Base-by-base conservation (phyloP, 2,113 vertebrate species). In the Tamias sibiricus region DNA sequence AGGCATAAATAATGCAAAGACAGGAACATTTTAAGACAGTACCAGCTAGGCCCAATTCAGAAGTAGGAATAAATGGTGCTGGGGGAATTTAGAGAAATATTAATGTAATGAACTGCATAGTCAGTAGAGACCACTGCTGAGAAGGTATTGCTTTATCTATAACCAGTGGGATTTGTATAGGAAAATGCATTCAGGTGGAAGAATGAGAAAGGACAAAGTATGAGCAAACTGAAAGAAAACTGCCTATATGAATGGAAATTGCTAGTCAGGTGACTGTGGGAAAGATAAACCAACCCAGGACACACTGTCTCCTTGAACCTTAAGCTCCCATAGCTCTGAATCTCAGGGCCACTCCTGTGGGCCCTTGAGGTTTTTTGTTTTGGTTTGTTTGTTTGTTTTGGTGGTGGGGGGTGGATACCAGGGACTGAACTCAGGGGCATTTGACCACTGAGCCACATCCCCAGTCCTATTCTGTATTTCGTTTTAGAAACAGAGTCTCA, bases 1-100 rank as follows among this genome's bases (percentile, higher is more conserved):
- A 49, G 22, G 16, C 28, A 84, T 96, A 71, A 81, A 92, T 77
- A 96, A 94, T 95, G 32, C 57, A 95, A 20, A 96, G 8, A 66
- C 3, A 9, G 20, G 40, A 94, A 16, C 8, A 47, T 91, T 96
- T 92, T 84, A 84, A 95, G 40, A 24, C 30, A 71, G 20, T 40
- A 71, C 42, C 24, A 11, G 37, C 6, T 24, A 69, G 32, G 49
- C 28, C 19, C 66, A 90, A 19, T 24, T 54, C 40, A 97, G 42
- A 94, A 91, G 8, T 19, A 44, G 44, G 30, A 90, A 44, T 90
- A 91, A 96, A 35, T 37, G 47, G 35, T 84, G 8, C n/a, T 86
- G 12, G 6, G 44, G n/a, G 11, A 52, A 71, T 93, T 69, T 30
- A 82, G 1, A 47, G 28, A 85, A 69, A 37, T 11, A 83, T 44